phyloP scores from a whole-genome alignment of 2,797 vertebrate genomes.

The Macrochelys suwanniensis region DNA sequence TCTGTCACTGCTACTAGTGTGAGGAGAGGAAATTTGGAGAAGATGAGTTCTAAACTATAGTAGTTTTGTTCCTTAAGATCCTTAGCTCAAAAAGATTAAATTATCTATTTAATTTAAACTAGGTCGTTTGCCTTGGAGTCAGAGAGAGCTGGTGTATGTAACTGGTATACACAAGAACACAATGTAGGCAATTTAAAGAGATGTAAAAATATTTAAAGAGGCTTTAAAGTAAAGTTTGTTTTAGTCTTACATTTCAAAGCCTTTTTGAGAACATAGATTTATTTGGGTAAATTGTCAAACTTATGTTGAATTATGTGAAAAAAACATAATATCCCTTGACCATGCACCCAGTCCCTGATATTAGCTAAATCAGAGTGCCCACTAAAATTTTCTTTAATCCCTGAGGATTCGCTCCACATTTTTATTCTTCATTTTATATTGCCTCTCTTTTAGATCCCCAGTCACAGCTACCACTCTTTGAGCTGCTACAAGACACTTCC shows the following conservation, averaged over 20 bases:
- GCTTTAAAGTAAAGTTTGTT: neutral
- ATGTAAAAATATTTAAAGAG: neutral
- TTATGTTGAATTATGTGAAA: neutral
- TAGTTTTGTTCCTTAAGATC: neutral
- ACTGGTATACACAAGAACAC: neutral
- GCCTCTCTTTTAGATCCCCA: neutral
- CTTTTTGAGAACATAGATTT: conserved; percentile 6
- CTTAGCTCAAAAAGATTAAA: too few relatives aligned
- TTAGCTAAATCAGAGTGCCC: neutral
- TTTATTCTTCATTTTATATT: neutral
- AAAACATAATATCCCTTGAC: neutral
- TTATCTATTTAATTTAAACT: neutral
- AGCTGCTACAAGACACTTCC: neutral
- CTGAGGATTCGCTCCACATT: neutral
- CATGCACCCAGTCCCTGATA: neutral
- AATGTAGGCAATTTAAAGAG: neutral
- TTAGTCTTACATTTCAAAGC: neutral
- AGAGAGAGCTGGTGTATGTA: neutral
- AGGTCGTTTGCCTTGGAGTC: neutral
- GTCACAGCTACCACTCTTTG: neutral
- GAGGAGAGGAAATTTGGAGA: neutral
- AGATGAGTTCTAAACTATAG: neutral
- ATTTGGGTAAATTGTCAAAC: neutral
- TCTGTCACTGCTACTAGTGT: neutral
- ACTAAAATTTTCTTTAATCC: neutral